Base-by-base conservation (phyloP, 2,113 vertebrate genomes). In the Larimichthys polyactis region DNA sequence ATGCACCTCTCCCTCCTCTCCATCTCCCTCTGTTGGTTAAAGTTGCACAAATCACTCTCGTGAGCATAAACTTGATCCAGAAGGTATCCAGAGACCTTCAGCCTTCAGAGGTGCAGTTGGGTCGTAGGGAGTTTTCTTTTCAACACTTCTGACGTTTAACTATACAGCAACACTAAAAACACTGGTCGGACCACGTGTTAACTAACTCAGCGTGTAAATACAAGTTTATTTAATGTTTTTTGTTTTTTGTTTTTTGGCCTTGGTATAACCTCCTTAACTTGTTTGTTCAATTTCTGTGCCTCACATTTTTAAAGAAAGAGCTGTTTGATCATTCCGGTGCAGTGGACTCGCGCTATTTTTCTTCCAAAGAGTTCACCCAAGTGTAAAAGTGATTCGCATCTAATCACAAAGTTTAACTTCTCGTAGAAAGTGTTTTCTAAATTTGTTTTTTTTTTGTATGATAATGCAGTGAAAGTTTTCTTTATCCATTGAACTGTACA, bases 91-190 rank as follows among this genome's bases (percentile, higher is more conserved):
- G 29, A 76, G 58, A 24, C 20, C 12, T 62, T 71, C 3, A 46
- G 65, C 76, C 59, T 78, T 65, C 0, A 40, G 3, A 77, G 57
- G 70, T 84, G 48, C 27, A 17, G 36, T 71, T 68, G 43, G 65
- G 20, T 40, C 7, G 36, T 55, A 49, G 49, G 79, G 84, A 81
- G 52, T 74, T 83, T 80, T 82, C 48, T 86, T 83, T 87, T 73
- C 78, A 44, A 71, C 10, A 81, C 19, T 75, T 90, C 71, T 57
- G 16, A 84, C 59, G 81, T 68, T 76, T 52, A 70, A 79, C 16
- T 74, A 89, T 70, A 78, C 44, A 24, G 24, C 65, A 92, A 94
- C 92, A 94, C 93, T 94, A 94, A 84, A 46, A 91, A 83, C 87
- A 79, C 78, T 90, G 86, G 82, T 84, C 52, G 71, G 63, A 82